Conservation (phyloP, 2,113 vertebrate species). For the Jaculus jaculus region DNA sequence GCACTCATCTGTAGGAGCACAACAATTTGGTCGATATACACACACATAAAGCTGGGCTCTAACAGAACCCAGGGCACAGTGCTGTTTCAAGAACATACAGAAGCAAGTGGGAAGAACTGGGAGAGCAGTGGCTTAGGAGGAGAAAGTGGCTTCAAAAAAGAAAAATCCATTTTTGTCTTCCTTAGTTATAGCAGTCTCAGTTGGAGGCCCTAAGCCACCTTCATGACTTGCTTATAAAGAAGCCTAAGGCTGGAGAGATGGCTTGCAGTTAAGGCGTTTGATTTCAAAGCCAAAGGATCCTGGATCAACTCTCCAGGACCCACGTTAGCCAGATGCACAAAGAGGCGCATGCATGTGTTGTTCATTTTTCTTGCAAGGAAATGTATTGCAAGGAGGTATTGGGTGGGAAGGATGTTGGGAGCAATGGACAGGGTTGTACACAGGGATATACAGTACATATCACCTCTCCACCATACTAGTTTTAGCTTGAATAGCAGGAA, state of each 20-base stretch:
- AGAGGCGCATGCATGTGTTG: too few species aligned
- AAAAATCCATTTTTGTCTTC: neutral
- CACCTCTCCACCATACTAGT: neutral
- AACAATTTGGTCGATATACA: neutral
- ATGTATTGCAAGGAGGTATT: too few species aligned
- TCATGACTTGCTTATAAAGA: neutral
- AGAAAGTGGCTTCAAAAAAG: neutral
- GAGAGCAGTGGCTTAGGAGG: neutral
- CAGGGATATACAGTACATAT: neutral
- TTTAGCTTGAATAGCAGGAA: constrained; percentile 44
- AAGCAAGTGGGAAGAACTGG: neutral
- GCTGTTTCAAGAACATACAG: neutral
- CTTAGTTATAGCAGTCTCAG: neutral
- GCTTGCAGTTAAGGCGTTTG: too few species aligned
- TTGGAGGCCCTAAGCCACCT: neutral
- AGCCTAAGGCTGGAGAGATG: too few species aligned
- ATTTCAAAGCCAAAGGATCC: too few species aligned
- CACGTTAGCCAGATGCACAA: too few species aligned
- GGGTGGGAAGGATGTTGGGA: neutral
- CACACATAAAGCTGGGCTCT: neutral
- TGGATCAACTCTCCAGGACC: too few species aligned
- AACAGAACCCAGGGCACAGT: neutral
- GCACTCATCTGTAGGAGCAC: neutral
- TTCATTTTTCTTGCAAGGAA: too few species aligned
- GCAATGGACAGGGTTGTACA: neutral